phyloP scores from a whole-genome alignment of 2,797 vertebrate species.

The Ctenopoma multispine region DNA sequence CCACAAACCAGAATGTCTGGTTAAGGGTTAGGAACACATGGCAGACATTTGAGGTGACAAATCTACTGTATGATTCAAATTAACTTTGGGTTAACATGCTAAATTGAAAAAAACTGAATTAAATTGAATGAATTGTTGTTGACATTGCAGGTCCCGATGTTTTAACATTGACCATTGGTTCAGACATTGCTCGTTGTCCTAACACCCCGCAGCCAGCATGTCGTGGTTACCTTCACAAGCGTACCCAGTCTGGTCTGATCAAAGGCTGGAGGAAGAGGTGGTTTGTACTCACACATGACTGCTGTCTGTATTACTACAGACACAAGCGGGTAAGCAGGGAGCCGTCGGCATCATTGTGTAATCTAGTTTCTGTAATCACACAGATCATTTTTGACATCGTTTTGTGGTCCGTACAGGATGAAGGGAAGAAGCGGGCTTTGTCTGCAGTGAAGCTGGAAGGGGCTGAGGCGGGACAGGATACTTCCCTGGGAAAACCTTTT shows the following conservation, averaged over 20 bases:
- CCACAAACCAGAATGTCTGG: not conserved
- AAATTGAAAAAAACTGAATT: not conserved
- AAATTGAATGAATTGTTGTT: not conserved
- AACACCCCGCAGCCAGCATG: constrained; percentile 90
- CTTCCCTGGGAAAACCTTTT: constrained; percentile 91
- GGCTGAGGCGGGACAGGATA: constrained; percentile 87
- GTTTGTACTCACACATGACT: constrained; percentile 92
- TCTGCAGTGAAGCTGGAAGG: constrained; percentile 89
- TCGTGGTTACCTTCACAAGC: constrained; percentile 91
- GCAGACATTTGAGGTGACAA: not conserved
- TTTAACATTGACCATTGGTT: constrained; percentile 90
- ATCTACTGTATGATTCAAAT: not conserved
- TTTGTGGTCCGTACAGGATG: constrained; percentile 82
- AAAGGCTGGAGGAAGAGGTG: constrained; percentile 95
- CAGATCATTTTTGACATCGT: not conserved
- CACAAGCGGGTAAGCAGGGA: constrained; percentile 88
- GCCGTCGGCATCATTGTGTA: too few relatives aligned
- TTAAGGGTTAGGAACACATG: not conserved
- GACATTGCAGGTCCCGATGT: constrained; percentile 85
- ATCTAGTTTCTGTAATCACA: not conserved
- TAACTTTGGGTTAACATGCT: not conserved
- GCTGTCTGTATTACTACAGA: constrained; percentile 90
- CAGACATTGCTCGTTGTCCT: constrained; percentile 90
- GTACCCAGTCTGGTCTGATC: constrained; percentile 89
- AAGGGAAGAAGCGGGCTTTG: constrained; percentile 87